These are phyloP conservation scores for Mamestra brassicae DNA, from an alignment of 2,888 invertebrate genomes.

Conservation along the genomic window DNA sequence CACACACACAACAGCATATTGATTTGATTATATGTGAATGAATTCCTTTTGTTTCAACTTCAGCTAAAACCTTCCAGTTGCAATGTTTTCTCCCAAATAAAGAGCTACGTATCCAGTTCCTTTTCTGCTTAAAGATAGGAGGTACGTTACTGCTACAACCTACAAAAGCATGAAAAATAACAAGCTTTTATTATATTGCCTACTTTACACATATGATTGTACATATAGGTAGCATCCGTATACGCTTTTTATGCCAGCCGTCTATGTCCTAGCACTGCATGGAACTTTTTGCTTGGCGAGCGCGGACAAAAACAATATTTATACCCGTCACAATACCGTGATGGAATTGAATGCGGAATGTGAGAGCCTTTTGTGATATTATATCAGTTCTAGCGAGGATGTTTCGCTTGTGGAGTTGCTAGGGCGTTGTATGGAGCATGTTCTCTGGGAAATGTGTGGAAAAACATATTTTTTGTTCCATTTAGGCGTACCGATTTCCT, in stretches of 20 bases:
- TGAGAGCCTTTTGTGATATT: constrained; percentile 65
- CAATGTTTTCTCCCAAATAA: background rate
- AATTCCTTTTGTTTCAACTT: background rate
- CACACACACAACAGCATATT: background rate
- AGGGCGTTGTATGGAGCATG: constrained; percentile 11
- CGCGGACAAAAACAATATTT: constrained; percentile 66
- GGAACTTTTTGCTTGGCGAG: constrained; percentile 68
- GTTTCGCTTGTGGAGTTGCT: constrained; percentile 26
- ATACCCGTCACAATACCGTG: constrained; percentile 59
- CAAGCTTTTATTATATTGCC: constrained; percentile 38
- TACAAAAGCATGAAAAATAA: constrained; percentile 34
- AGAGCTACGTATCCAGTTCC: background rate
- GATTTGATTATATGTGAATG: background rate
- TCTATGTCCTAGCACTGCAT: constrained; percentile 54
- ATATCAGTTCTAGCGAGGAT: constrained; percentile 37
- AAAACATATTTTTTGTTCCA: background rate
- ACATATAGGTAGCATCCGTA: constrained; percentile 47
- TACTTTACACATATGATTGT: constrained; percentile 35
- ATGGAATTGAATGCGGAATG: constrained; percentile 73
- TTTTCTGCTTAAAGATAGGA: background rate
- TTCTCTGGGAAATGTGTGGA: background rate
- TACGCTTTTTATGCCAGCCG: constrained; percentile 55
- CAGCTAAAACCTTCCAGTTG: background rate
- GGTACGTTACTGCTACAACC: background rate
- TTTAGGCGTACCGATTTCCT: background rate